A percentile compares a stretch with the other conserved stretches of the same genome.
These are phyloP conservation scores for Heliconius aoede DNA, from an alignment of 2,888 invertebrate genomes.

Conservation along the genomic window DNA sequence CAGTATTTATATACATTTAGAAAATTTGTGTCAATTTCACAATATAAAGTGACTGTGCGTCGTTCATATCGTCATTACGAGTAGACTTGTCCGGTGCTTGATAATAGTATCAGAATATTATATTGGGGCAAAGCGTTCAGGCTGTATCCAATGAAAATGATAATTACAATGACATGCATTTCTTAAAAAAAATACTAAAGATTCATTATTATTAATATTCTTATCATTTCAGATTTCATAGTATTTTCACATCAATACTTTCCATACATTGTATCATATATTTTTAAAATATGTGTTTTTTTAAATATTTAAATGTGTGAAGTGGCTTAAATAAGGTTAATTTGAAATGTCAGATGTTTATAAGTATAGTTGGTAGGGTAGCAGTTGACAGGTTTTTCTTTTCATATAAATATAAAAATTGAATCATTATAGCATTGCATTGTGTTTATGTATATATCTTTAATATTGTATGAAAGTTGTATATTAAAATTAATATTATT, in stretches of 20 bases:
- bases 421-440: neutral
- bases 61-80: constrained; percentile 14
- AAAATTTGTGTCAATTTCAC: constrained; percentile 24
- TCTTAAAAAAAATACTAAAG: neutral
- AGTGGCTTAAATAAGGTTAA: constrained; percentile 4
- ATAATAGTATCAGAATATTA: neutral
- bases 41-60: constrained; percentile 24
- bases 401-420: neutral
- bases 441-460: neutral
- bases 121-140: neutral
- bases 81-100: constrained; percentile 6
- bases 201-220: neutral
- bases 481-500: neutral
- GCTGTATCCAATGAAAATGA: neutral
- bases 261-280: neutral
- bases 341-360: neutral
- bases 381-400: constrained; percentile 23
- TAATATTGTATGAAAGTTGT: neutral
- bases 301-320: neutral
- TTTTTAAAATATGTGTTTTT: neutral
- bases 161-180: neutral
- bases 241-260: neutral
- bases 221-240: constrained; percentile 4
- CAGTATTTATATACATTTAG: constrained; percentile 52
- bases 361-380: constrained; percentile 10